Evolutionary conservation across 1,140 invertebrate genomes (phyloP).

Genomic region (Cephus cinctus): DNA sequence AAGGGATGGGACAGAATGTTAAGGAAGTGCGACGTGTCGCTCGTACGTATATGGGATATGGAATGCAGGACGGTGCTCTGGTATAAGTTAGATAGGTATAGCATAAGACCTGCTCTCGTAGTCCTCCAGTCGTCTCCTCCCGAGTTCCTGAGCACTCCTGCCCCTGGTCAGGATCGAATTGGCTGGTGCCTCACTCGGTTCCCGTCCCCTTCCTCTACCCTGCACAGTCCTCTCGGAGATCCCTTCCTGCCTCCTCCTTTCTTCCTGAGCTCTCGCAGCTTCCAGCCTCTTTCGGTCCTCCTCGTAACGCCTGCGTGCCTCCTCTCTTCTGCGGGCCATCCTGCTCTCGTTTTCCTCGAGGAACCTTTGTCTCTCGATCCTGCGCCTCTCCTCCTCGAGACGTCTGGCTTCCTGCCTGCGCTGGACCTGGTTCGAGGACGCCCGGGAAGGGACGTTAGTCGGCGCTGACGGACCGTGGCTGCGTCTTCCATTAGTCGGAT

Average conservation of each 20-base stretch:
- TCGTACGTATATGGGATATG: too few species aligned
- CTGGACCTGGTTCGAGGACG: not conserved
- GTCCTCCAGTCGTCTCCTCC: constrained; percentile 17
- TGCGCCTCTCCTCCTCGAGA: constrained; percentile 11
- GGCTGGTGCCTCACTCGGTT: not conserved
- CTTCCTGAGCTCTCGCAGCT: constrained; percentile 7
- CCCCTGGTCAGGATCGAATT: too few species aligned
- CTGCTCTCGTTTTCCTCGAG: constrained; percentile 6
- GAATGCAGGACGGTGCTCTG: too few species aligned
- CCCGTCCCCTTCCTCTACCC: constrained; percentile 4
- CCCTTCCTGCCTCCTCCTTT: constrained; percentile 18
- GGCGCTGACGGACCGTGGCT: too few species aligned
- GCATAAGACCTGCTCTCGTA: too few species aligned
- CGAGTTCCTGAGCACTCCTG: constrained; percentile 12
- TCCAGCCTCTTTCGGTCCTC: constrained; percentile 27
- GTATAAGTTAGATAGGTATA: too few species aligned
- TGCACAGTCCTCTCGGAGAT: constrained; percentile 7
- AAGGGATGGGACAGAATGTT: too few species aligned
- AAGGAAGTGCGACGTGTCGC: too few species aligned
- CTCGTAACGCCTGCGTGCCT: constrained; percentile 24
- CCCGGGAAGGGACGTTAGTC: not conserved
- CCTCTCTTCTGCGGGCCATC: constrained; percentile 10
- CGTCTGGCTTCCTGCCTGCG: too few species aligned
- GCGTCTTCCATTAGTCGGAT: too few species aligned
- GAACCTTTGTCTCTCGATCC: constrained; percentile 13